Percentiles rank a stretch among this genome's conserved stretches.
Conservation (phyloP, 1,140 invertebrate species). For the Solenopsis invicta region DNA sequence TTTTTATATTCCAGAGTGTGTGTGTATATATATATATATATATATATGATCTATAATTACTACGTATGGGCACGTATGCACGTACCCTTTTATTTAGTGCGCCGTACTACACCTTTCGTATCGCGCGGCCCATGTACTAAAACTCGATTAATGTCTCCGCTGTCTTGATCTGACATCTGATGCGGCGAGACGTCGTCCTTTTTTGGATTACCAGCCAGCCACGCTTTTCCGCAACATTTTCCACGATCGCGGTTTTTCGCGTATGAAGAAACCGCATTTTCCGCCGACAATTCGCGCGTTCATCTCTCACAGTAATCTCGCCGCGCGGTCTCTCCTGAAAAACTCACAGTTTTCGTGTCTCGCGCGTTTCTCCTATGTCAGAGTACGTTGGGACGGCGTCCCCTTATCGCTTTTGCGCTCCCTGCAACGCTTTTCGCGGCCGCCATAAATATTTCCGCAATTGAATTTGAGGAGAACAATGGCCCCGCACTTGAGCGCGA, state of each 20-base stretch:
- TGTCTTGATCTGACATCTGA: conserved; percentile 42
- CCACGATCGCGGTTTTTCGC: conserved; percentile 35
- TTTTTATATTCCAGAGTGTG: neutral
- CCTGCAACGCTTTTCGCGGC: conserved; percentile 44
- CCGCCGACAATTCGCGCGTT: conserved; percentile 45
- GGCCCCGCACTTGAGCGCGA: conserved; percentile 29
- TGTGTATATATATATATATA: too few relatives aligned
- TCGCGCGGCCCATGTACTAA: neutral
- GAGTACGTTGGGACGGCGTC: conserved; percentile 1
- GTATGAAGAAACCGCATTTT: conserved; percentile 31
- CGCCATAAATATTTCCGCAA: conserved; percentile 62
- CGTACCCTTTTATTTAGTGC: neutral
- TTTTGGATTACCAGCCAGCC: neutral
- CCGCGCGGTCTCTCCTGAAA: neutral
- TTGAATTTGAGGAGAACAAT: conserved; percentile 64
- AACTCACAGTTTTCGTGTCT: conserved; percentile 40
- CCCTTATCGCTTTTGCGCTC: conserved; percentile 49
- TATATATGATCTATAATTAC: neutral
- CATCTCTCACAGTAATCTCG: conserved; percentile 56
- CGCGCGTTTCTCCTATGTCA: conserved; percentile 35
- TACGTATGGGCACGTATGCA: neutral
- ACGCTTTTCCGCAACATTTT: conserved; percentile 52
- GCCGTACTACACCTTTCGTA: neutral
- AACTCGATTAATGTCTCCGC: conserved; percentile 31
- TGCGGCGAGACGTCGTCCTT: neutral